Conservation (phyloP, 2,888 invertebrate genomes). For the Scaptomyza cyrtandrae region DNA sequence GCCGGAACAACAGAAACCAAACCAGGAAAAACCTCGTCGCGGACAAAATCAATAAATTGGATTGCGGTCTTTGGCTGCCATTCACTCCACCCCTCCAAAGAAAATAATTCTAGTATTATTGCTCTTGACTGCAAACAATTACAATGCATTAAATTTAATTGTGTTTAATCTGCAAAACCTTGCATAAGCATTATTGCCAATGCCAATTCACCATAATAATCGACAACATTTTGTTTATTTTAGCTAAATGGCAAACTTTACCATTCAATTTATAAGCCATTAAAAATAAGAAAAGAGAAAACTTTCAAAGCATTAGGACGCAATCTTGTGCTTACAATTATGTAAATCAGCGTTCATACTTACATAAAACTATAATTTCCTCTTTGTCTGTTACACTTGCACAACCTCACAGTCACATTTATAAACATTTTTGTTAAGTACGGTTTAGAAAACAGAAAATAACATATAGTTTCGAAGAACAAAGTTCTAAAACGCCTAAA, state of each 20-base stretch:
- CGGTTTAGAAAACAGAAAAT: too few species aligned
- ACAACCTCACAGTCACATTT: too few species aligned
- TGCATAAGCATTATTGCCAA: slow-evolving; percentile 23
- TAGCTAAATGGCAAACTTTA: not conserved
- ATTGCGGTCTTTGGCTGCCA: slow-evolving; percentile 44
- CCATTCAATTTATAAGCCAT: not conserved
- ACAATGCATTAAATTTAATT: slow-evolving; percentile 64
- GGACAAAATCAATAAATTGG: slow-evolving; percentile 75
- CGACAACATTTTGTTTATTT: not conserved
- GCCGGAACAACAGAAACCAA: slow-evolving; percentile 13
- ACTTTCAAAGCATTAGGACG: not conserved
- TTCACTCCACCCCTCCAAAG: not conserved
- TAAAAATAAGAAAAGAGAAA: not conserved
- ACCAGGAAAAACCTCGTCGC: slow-evolving; percentile 58
- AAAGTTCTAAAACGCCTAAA: too few species aligned
- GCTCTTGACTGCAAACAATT: slow-evolving; percentile 49
- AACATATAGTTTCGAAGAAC: too few species aligned
- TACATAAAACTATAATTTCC: too few species aligned
- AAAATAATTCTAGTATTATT: slow-evolving; percentile 58
- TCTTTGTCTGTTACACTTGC: too few species aligned
- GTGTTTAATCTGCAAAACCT: slow-evolving; percentile 35
- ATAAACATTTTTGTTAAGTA: too few species aligned
- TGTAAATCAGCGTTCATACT: too few species aligned
- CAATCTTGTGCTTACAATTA: not conserved
- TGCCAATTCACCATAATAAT: not conserved